Evolutionary conservation across 2,113 vertebrate species (phyloP).

Genomic region (Tragelaphus buxtoni): DNA sequence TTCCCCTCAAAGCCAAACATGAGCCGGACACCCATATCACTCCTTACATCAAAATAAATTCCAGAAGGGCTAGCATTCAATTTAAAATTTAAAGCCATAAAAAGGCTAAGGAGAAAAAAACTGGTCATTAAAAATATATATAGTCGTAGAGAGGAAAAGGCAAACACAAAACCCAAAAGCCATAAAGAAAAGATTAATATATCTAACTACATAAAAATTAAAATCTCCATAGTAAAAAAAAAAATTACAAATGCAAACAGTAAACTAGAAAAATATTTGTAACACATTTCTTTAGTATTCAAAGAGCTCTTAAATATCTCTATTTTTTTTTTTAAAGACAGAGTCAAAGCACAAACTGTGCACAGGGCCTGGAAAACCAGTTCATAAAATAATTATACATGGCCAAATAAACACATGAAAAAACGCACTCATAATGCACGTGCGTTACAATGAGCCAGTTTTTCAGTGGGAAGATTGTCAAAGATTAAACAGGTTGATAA

Average conservation of each 20-base stretch:
- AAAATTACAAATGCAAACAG: constrained; percentile 21
- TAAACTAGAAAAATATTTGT: constrained; percentile 34
- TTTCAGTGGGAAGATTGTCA: neutral
- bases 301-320: neutral
- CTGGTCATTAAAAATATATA: constrained; percentile 37
- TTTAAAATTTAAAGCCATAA: constrained; percentile 46
- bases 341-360: constrained; percentile 2
- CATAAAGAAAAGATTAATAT: constrained; percentile 38
- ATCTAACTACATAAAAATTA: constrained; percentile 28
- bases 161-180: neutral
- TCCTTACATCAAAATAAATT: constrained; percentile 9
- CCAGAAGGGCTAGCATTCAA: neutral
- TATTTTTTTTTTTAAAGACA: neutral
- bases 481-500: neutral
- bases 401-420: neutral
- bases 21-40: neutral
- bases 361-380: neutral
- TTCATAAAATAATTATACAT: constrained; percentile 27
- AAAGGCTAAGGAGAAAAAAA: neutral
- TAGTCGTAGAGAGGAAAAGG: neutral
- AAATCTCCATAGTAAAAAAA: neutral
- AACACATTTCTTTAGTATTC: neutral
- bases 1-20: neutral
- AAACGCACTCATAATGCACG: neutral
- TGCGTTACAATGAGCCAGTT: neutral